Evolutionary conservation across 1,140 invertebrate species (phyloP), one percentile per base, ranked within the genome.

Genomic region (Eueides isabella): DNA sequence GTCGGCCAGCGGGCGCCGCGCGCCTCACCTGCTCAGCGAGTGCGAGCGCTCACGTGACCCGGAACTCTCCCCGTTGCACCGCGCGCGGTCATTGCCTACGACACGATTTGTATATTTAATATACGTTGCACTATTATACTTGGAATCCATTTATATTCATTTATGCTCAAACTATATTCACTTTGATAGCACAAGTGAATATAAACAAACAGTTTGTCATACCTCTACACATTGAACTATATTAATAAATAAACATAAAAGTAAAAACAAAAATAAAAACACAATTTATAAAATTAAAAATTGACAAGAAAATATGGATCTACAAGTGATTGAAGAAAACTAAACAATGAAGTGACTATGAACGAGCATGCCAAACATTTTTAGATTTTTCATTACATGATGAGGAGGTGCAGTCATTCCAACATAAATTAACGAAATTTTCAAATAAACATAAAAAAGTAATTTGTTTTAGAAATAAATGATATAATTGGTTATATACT

Each of bases 1-100:
- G 48, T 26, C 55, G 69, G 61, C 71, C 41, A 74, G 75, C 19
- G 66, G 72, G 61, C 72, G 67, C 70, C 55, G 55, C 68, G 63
- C 67, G 73, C 75, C 84, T 89, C 89, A 88, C 85, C 89, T 79
- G 84, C 89, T 89, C 48, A 92, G 87, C 80, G 91, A 92, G 84
- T 91, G 91, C 79, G 91, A 92, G 31, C 91, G 89, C 85, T 86
- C 85, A 68, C 91, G 89, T 7, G 91, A 86, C 64, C 74, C 82
- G 35, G 89, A 88, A 64, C 88, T 80, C 76, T 85, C 86, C 44
- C 87, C 88, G 81, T 83, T 85, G 86, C 86, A 85, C 44, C 88
- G 82, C 74, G 78, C 67, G 64, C 91, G 90, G 85, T 92, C 91
- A 91, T 79, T 90, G 89, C 91, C 91, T 92, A 85, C 66, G 80